These are phyloP conservation scores for Apotomis capreana DNA, from an alignment of 2,888 invertebrate species.

Conservation along the genomic window DNA sequence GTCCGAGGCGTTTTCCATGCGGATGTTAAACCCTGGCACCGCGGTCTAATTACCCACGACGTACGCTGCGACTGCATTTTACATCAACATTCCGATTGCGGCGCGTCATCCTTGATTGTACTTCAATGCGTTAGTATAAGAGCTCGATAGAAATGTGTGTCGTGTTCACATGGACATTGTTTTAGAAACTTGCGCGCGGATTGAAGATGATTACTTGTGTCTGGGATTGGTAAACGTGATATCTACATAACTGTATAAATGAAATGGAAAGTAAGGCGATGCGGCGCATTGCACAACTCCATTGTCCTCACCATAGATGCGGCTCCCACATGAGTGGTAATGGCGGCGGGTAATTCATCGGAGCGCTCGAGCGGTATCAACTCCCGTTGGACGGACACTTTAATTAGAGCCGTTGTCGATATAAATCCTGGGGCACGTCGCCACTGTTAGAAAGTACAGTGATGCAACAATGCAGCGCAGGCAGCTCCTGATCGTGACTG, in stretches of 20 bases:
- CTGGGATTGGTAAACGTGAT: conserved; percentile 29
- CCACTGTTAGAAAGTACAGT: conserved; percentile 72
- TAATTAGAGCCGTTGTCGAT: conserved; percentile 72
- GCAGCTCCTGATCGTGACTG: conserved; percentile 63
- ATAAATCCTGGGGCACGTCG: conserved; percentile 70
- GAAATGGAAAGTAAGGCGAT: conserved; percentile 66
- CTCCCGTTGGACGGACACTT: conserved; percentile 61
- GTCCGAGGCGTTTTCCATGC: conserved; percentile 47
- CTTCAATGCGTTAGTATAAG: conserved; percentile 62
- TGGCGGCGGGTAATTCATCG: conserved; percentile 60
- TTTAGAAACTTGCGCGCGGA: not conserved
- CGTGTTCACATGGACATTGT: conserved; percentile 7
- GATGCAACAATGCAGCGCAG: conserved; percentile 69
- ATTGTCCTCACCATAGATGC: conserved; percentile 64
- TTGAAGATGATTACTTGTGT: conserved; percentile 10
- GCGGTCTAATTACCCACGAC: conserved; percentile 53
- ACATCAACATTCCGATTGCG: conserved; percentile 73
- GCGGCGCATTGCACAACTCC: conserved; percentile 63
- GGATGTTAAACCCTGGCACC: conserved; percentile 48
- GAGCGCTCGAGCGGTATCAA: conserved; percentile 53
- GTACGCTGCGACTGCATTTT: conserved; percentile 70
- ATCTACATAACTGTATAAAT: conserved; percentile 54
- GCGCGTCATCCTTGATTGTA: conserved; percentile 72
- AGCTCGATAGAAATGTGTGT: conserved; percentile 49
- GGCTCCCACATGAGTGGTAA: conserved; percentile 43